Evolutionary conservation across 2,113 vertebrate species (phyloP), one percentile per base, ranked within the genome.

Genomic region (Perognathus longimembris): DNA sequence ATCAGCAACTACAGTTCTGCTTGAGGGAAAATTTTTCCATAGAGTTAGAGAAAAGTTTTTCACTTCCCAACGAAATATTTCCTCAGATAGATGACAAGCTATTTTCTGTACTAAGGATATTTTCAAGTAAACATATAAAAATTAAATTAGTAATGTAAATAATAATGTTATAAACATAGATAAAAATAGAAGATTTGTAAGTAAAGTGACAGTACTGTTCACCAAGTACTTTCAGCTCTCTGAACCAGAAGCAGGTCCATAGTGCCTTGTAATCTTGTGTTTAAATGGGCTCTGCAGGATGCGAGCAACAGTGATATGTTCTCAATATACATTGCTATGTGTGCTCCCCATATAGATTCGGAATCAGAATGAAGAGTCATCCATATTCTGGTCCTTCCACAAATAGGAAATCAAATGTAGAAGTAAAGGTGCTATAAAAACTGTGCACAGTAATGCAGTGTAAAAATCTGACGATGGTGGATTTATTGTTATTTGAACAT

Each of bases 401-500:
- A 85, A 11, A 74, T 30, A 32, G 9, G 36, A 85, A 92, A 59
- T 78, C 7, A 32, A 85, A 67, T 70, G 88, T 28, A 59, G 64
- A 90, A 92, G 40, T 82, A 71, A 61, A n/a, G 69, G 74, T 17
- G 50, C 50, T 54, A 54, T 54, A 14, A 54, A 54, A 54, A 54
- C 4, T 17, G 14, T 54, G 50, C 50, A 18, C 50, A 54, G 50
- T 54, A 36, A 50, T 2, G 79, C 45, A 45, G 36, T 66, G 11
- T 45, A 86, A 70, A 34, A 28, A 32, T 3, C 6, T 64, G 20
- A 69, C 81, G 30, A 75, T 87, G 34, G 30, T 73, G 40, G 3
- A 42, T 84, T 86, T 87, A 86, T n/a, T 92, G 63, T 86, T 59
- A 59, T 81, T 88, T 95, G 74, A 45, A 85, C 80, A 38, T 70